A percentile compares a stretch with the other conserved stretches of the same genome.
Evolutionary conservation across 2,888 invertebrate species (phyloP).

Genomic region (Mythimna lalbum): DNA sequence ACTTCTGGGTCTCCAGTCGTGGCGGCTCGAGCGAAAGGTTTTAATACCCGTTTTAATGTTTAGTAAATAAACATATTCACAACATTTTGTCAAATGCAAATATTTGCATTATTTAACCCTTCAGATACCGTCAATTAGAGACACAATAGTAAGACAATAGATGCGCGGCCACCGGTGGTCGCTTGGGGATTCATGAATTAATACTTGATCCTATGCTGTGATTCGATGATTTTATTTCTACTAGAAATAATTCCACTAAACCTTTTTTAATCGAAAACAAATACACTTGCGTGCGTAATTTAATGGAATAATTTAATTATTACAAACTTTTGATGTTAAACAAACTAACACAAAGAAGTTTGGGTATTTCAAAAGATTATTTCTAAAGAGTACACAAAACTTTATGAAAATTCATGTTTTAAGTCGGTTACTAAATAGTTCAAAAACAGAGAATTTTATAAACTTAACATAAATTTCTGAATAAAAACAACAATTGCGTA

Average conservation of each 20-base stretch:
- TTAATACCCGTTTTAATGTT: background rate
- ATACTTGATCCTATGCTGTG: no score
- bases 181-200: no score
- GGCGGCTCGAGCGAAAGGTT: no score
- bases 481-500: constrained; percentile 29
- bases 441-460: constrained; percentile 30
- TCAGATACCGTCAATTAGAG: no score
- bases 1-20: no score
- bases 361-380: constrained; percentile 27
- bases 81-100: constrained; percentile 5
- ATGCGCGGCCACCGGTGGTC: no score
- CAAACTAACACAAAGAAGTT: constrained; percentile 14
- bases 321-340: constrained; percentile 27
- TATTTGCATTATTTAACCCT: constrained; percentile 8
- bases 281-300: background rate
- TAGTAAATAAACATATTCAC: background rate
- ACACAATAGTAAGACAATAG: no score
- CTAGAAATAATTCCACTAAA: background rate
- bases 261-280: constrained; percentile 16
- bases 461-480: constrained; percentile 22
- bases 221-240: background rate
- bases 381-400: constrained; percentile 27
- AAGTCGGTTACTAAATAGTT: constrained; percentile 9
- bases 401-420: constrained; percentile 36
- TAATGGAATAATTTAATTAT: constrained; percentile 6